A percentile compares a stretch with the other conserved stretches of the same genome.
Evolutionary conservation across 2,888 invertebrate species (phyloP).

Genomic region (Diarsia rubi): DNA sequence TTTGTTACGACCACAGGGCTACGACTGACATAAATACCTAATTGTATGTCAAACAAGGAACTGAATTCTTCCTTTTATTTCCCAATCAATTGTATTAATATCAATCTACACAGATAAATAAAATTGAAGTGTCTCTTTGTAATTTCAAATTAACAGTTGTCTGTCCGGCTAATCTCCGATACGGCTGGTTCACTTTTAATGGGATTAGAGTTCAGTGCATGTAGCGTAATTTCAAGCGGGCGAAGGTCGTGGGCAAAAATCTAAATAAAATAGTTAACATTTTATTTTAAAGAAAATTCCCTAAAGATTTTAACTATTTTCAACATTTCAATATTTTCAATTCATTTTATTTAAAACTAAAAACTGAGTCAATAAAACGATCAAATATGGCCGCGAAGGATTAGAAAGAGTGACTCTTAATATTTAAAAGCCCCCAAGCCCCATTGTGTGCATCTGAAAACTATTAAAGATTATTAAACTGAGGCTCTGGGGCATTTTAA

Average conservation of each 20-base stretch:
- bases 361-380: conserved; percentile 7
- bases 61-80: neutral
- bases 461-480: conserved; percentile 54
- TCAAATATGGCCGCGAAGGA: conserved; percentile 7
- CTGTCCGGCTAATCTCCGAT: no score
- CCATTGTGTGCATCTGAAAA: conserved; percentile 25
- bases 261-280: neutral
- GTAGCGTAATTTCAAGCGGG: no score
- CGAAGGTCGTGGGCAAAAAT: neutral
- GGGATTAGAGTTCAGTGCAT: no score
- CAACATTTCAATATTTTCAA: neutral
- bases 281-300: conserved; percentile 1
- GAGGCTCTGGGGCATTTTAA: conserved; percentile 39
- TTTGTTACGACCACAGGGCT: neutral
- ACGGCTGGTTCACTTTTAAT: no score
- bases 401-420: conserved; percentile 11
- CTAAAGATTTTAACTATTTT: neutral
- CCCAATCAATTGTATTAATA: neutral
- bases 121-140: no score
- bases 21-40: conserved; percentile 15
- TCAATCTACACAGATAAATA: neutral
- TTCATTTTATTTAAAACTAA: conserved; percentile 11
- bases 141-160: no score
- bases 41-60: neutral
- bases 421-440: conserved; percentile 15